Percentiles rank a stretch among this genome's conserved stretches.
Conservation (phyloP, 2,888 invertebrate genomes). For the Corythucha ciliata region DNA sequence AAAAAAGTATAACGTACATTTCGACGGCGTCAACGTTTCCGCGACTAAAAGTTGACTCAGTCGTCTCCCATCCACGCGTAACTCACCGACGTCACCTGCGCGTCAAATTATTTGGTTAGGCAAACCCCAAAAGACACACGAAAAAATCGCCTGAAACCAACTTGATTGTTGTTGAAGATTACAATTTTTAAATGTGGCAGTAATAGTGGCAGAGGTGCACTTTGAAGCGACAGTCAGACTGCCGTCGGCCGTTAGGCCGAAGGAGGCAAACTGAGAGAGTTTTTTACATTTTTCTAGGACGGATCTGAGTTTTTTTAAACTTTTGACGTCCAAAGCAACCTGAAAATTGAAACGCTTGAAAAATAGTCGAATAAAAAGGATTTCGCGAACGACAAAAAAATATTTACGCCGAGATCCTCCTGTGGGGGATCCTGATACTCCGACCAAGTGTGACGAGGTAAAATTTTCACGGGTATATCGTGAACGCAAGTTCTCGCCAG, state of each 20-base stretch:
- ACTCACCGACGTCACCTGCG: too few species aligned
- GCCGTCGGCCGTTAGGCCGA: conserved; percentile 16
- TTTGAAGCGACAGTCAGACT: conserved; percentile 8
- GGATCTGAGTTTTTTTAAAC: conserved; percentile 20
- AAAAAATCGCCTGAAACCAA: not conserved
- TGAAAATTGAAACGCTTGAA: conserved; percentile 1
- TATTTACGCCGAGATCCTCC: conserved; percentile 62
- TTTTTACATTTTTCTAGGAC: conserved; percentile 20
- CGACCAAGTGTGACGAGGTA: conserved; percentile 64
- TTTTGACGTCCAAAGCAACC: conserved; percentile 18
- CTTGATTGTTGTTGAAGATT: not conserved
- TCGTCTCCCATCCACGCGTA: conserved; percentile 19
- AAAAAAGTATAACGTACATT: conserved; percentile 7
- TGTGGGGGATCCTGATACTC: conserved; percentile 64
- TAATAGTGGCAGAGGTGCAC: conserved; percentile 25
- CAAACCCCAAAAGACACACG: not conserved
- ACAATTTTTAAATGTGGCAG: conserved; percentile 26
- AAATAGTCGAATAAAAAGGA: not conserved
- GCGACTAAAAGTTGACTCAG: conserved; percentile 7
- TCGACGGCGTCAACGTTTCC: conserved; percentile 14
- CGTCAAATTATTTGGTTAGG: conserved; percentile 3
- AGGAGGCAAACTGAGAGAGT: conserved; percentile 10
- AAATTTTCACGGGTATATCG: conserved; percentile 71
- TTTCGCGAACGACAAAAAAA: not conserved
- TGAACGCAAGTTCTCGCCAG: conserved; percentile 64